Base-by-base conservation (phyloP, 2,888 invertebrate genomes). In the Synanthedon tipuliformis region DNA sequence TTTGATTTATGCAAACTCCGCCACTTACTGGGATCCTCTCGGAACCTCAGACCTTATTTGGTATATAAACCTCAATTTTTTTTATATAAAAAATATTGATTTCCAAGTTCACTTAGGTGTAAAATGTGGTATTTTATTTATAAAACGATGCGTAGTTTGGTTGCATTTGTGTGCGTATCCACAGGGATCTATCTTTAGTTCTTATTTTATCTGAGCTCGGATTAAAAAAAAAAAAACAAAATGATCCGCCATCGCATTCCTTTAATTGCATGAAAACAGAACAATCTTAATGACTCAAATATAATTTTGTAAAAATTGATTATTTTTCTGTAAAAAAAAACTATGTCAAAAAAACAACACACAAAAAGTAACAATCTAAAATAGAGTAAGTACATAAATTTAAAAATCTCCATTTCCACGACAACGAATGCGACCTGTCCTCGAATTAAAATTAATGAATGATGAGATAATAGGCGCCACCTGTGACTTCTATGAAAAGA, bases 391-490 rank as follows among this genome's bases (percentile, higher is more conserved):
- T 23, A 15, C 10, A 27, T 48, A 23, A 41, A 50, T 48, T 50
- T 34, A 51, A 48, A 23, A 23, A n/a, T 51, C 61, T 62, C 72
- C 65, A 75, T 74, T 77, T 81, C 73, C 85, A 79, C 72, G 65
- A 69, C 84, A 84, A 82, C 61, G 75, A 86, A 86, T 82, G 81
- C 85, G 77, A 86, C 86, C 87, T 77, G 78, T 83, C 78, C 63
- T 81, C 81, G 78, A 78, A 72, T 66, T 71, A 67, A 74, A 76
- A 73, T 69, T 64, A 65, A 75, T 74, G 68, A 73, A 73, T 69
- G 68, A 76, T 65, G 64, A 66, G 55, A 60, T 48, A 69, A 67
- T 67, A 74, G 23, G 76, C 79, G 84, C 80, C 83, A 78, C 78
- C 73, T 70, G 63, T 69, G 69, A 55, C 50, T 64, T 66, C 53